These are phyloP conservation scores for Eubasilissa splendida DNA, from an alignment of 2,888 invertebrate genomes.

Conservation along the genomic window DNA sequence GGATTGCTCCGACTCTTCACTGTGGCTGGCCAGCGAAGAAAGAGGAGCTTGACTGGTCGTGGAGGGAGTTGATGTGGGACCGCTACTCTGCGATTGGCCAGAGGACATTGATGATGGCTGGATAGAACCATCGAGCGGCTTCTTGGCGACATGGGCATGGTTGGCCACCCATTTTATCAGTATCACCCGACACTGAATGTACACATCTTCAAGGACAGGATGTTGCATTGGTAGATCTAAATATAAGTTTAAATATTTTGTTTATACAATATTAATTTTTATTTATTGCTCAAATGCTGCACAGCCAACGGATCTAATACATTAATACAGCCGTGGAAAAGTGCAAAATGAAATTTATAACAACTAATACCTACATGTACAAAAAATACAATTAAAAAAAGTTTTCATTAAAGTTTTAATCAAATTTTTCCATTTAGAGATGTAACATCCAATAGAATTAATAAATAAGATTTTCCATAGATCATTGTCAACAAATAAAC, in stretches of 20 bases:
- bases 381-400: no score
- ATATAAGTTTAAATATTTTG: not conserved
- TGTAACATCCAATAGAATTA: no score
- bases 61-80: conserved; percentile 65
- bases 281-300: no score
- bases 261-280: not conserved
- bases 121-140: conserved; percentile 67
- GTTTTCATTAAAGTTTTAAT: no score
- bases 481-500: no score
- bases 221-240: conserved; percentile 83
- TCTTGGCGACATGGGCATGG: conserved; percentile 84
- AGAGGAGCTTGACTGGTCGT: conserved; percentile 57
- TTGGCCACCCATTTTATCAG: conserved; percentile 92
- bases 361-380: no score
- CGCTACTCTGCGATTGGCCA: conserved; percentile 65
- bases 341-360: no score
- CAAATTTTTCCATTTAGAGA: no score
- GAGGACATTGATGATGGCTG: conserved; percentile 71
- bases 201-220: conserved; percentile 79
- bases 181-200: conserved; percentile 83
- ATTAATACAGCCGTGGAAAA: no score
- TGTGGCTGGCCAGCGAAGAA: conserved; percentile 62
- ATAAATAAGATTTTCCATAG: no score
- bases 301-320: no score
- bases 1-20: conserved; percentile 68